Evolutionary conservation across 1,140 invertebrate genomes (phyloP), one percentile per base, ranked within the genome.

Genomic region (Lerema accius): DNA sequence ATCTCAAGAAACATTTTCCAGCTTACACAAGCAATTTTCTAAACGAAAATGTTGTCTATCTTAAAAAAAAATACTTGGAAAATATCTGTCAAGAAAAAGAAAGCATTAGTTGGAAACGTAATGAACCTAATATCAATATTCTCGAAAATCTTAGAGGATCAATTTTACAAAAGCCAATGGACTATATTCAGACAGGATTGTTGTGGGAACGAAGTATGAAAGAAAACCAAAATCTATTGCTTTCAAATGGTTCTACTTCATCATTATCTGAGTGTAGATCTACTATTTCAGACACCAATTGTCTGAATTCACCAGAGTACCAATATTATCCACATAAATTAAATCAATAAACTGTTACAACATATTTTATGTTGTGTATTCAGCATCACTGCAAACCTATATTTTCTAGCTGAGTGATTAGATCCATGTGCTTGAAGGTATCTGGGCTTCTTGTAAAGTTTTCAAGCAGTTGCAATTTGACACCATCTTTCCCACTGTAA

Each of bases 381-480:
- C 16, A 56, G 16, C 15, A 39, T 43, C n/a, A 19, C 23, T 49
- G 50, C 63, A 91, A 82, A 53, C 46, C 83, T 55, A 96, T 92
- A 77, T 93, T 95, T 93, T 97, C 96, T 65, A 98, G 92, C 78
- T 97, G 94, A 49, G 93, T 89, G 64, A 98, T 94, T 9, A 98
- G 92, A 82, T 97, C 95, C 94, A 94, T 95, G 73, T 97, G 95
- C 69, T 96, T 95, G 78, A 98, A 98, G 39, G 93, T 90, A 76
- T 96, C 92, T 4, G 97, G 96, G 32, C 85, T 92, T 26, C 92
- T 88, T 1, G 93, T 96, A 74, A 98, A 98, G 11, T 73, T 92
- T 53, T 96, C 87, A 50, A 98, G 76, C 10, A 98, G 82, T 43
- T 93, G 88, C 0, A 93, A 72, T 76, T 96, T 95, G 1, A 89